These are phyloP conservation scores for Nomada flava DNA, from an alignment of 2,888 invertebrate species.

Conservation along the genomic window DNA sequence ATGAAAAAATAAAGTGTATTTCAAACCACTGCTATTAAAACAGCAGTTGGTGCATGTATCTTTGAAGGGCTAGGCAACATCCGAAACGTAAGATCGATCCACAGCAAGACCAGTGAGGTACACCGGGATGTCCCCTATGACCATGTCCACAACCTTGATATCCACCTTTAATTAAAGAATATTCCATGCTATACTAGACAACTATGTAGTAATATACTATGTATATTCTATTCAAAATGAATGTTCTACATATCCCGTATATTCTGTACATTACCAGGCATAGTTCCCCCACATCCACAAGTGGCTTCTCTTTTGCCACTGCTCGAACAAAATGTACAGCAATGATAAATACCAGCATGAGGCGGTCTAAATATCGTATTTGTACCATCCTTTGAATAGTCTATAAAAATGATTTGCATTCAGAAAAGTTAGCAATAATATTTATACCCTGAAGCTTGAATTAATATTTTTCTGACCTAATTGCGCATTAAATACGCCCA, in stretches of 20 bases:
- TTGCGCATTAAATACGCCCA: constrained; percentile 70
- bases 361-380: constrained; percentile 71
- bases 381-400: constrained; percentile 49
- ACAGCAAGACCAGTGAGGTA: constrained; percentile 94
- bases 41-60: constrained; percentile 71
- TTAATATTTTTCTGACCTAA: constrained; percentile 41
- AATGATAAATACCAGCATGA: constrained; percentile 91
- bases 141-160: constrained; percentile 92
- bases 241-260: too few species aligned
- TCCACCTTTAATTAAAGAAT: constrained; percentile 77
- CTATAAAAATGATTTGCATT: constrained; percentile 29
- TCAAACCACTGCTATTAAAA: constrained; percentile 62
- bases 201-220: neutral
- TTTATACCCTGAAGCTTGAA: neutral
- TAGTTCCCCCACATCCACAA: constrained; percentile 90
- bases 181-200: constrained; percentile 5
- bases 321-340: constrained; percentile 93
- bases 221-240: neutral
- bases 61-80: constrained; percentile 72
- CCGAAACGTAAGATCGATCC: constrained; percentile 84
- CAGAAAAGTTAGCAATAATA: neutral
- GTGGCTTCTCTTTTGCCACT: constrained; percentile 89
- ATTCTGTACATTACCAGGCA: constrained; percentile 86
- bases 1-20: constrained; percentile 49
- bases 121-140: constrained; percentile 91